Evolutionary conservation across 1,140 invertebrate species (phyloP).

Genomic region (Octopus sinensis): DNA sequence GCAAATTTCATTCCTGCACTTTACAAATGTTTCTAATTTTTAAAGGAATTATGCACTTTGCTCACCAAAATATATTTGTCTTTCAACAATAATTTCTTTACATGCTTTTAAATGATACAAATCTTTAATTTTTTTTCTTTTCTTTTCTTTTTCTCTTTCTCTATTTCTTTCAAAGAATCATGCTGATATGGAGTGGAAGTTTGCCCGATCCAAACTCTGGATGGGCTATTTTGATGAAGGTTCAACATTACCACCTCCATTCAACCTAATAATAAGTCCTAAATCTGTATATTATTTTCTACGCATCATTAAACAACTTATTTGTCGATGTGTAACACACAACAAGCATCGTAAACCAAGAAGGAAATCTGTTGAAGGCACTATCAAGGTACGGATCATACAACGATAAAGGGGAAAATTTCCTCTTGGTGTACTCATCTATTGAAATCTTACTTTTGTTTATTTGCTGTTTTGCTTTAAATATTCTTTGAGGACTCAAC

Average conservation of each 20-base stretch:
- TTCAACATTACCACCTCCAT: slow-evolving; percentile 62
- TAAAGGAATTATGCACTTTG: too few relatives aligned
- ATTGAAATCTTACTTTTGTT: too few relatives aligned
- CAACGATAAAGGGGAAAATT: too few relatives aligned
- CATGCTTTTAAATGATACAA: not conserved
- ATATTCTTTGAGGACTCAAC: too few relatives aligned
- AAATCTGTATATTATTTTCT: slow-evolving; percentile 61
- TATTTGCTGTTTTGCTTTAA: too few relatives aligned
- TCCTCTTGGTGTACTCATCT: too few relatives aligned
- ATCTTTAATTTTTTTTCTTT: not conserved
- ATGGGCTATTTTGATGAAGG: slow-evolving; percentile 65
- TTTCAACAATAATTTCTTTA: too few relatives aligned
- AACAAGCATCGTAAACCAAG: slow-evolving; percentile 10
- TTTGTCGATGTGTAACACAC: slow-evolving; percentile 29
- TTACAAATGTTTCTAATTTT: too few relatives aligned
- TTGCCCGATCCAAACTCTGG: slow-evolving; percentile 64
- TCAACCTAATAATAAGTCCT: slow-evolving; percentile 64
- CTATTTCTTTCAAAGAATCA: slow-evolving; percentile 57
- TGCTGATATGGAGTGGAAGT: slow-evolving; percentile 66
- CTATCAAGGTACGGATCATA: slow-evolving; percentile 32
- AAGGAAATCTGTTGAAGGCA: slow-evolving; percentile 37
- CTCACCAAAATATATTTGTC: too few relatives aligned
- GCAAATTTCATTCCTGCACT: too few relatives aligned
- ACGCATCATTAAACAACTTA: slow-evolving; percentile 39
- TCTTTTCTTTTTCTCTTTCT: not conserved